Evolutionary conservation across 2,888 invertebrate genomes (phyloP).

Genomic region (Nemurella pictetii): DNA sequence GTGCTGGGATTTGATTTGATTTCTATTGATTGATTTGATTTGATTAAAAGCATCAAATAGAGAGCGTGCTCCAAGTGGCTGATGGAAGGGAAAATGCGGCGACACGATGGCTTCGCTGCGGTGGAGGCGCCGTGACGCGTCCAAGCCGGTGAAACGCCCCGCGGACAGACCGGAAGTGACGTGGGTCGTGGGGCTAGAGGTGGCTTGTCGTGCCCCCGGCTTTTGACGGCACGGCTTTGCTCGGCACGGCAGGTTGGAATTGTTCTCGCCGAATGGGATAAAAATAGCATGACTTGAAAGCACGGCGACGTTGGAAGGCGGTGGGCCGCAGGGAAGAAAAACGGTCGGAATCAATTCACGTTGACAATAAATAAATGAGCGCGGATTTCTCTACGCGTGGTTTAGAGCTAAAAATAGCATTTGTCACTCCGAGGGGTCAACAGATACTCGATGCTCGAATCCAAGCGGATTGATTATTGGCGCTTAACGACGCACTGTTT

Average conservation of each 20-base stretch:
- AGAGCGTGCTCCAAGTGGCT: no score
- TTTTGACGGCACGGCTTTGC: not conserved
- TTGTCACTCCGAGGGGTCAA: no score
- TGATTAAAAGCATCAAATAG: no score
- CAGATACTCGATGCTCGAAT: no score
- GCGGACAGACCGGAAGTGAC: not conserved
- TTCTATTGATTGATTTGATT: no score
- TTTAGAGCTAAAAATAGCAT: not conserved
- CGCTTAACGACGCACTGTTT: no score
- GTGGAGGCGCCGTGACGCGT: not conserved
- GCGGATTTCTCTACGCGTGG: not conserved
- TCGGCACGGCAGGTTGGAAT: not conserved
- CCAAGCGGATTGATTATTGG: no score
- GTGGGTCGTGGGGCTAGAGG: not conserved
- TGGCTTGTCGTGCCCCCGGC: not conserved
- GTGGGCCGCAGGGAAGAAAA: not conserved
- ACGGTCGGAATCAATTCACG: not conserved
- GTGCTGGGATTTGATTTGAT: no score
- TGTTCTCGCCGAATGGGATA: not conserved
- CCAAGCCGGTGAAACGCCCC: not conserved
- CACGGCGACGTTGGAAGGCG: not conserved
- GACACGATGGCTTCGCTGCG: no score
- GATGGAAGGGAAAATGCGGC: no score
- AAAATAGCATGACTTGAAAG: no score
- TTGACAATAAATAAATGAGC: not conserved